phyloP scores from a whole-genome alignment of 2,797 vertebrate genomes.

The Enteromius paludinosus region DNA sequence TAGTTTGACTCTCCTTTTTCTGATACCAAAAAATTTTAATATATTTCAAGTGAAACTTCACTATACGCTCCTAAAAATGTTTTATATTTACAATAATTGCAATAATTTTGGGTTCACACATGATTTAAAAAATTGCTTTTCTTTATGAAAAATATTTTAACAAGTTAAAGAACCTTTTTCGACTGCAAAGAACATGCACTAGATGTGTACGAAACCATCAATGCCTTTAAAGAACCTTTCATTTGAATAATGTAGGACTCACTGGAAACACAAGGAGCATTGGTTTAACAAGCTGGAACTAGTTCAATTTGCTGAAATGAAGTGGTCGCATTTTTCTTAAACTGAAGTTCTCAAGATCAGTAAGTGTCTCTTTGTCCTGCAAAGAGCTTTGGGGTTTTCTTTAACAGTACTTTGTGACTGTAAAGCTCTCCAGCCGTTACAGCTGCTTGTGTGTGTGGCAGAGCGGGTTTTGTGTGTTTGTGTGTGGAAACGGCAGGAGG shows the following conservation, averaged over 20 bases:
- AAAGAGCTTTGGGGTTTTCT: conserved; percentile 35
- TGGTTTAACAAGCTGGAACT: not conserved
- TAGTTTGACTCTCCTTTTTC: not conserved
- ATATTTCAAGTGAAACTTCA: not conserved
- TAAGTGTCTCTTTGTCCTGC: conserved; percentile 33
- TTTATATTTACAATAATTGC: not conserved
- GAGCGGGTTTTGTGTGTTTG: conserved; percentile 45
- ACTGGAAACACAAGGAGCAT: not conserved
- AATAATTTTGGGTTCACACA: not conserved
- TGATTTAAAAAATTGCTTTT: not conserved
- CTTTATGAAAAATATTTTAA: not conserved
- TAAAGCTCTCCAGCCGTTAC: conserved; percentile 48
- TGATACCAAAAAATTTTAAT: not conserved
- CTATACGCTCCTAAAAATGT: not conserved
- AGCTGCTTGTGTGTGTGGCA: conserved; percentile 34
- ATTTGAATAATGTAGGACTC: not conserved
- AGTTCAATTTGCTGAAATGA: not conserved
- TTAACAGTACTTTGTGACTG: conserved; percentile 46
- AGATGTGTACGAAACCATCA: not conserved
- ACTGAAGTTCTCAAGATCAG: not conserved
- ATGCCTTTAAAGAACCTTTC: not conserved
- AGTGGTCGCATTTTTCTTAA: not conserved
- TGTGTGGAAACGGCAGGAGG: conserved; percentile 50
- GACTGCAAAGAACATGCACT: not conserved
- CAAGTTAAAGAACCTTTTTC: not conserved